phyloP scores from a whole-genome alignment of 2,888 invertebrate species.

The Hirudinaria manillensis region DNA sequence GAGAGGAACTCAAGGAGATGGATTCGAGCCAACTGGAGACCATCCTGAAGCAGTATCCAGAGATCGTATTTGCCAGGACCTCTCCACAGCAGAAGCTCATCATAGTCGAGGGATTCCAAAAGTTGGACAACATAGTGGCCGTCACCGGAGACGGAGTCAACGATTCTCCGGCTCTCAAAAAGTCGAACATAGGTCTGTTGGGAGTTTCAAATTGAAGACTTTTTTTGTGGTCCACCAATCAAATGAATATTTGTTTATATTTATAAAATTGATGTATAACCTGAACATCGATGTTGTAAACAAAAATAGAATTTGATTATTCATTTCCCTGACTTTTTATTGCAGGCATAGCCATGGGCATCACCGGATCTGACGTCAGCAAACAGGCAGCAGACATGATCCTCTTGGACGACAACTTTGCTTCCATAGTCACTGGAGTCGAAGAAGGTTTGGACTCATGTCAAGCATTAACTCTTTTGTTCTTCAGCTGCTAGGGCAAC shows the following conservation, averaged over 20 bases:
- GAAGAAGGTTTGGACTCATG: constrained; percentile 39
- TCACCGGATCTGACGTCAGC: constrained; percentile 42
- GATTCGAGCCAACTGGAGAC: constrained; percentile 74
- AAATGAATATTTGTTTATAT: background rate
- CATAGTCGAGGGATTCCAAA: constrained; percentile 73
- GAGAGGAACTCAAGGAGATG: constrained; percentile 70
- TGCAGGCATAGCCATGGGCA: constrained; percentile 55
- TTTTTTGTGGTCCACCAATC: background rate
- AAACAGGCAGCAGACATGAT: constrained; percentile 45
- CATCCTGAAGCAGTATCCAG: constrained; percentile 82
- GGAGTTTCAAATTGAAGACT: background rate
- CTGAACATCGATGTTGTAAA: background rate
- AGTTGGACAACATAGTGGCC: constrained; percentile 70
- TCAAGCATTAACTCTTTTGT: background rate
- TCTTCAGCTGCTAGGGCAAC: too few relatives aligned
- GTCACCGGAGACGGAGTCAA: constrained; percentile 84
- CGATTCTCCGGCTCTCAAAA: constrained; percentile 76
- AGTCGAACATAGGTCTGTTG: constrained; percentile 62
- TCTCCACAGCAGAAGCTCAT: constrained; percentile 82
- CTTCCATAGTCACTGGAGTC: constrained; percentile 45
- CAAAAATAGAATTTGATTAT: background rate
- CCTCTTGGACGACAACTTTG: constrained; percentile 44
- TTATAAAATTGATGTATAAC: background rate
- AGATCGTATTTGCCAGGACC: constrained; percentile 92
- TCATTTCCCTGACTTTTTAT: constrained; percentile 1